These are phyloP conservation scores for Vimba vimba DNA, from an alignment of 2,113 vertebrate genomes.

Conservation along the genomic window DNA sequence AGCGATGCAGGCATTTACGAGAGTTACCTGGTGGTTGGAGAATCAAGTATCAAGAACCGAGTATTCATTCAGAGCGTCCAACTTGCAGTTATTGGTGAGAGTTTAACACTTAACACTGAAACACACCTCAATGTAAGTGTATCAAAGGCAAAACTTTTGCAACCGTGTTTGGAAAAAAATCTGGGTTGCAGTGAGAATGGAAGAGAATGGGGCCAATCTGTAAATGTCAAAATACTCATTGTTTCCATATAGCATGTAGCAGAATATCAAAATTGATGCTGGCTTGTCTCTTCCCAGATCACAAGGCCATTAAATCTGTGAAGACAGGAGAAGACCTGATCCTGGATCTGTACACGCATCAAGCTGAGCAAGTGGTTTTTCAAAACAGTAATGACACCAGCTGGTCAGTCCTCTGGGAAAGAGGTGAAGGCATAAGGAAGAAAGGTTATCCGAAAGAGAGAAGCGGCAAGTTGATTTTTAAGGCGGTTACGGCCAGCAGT, in stretches of 20 bases:
- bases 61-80: constrained; percentile 68
- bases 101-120: no score
- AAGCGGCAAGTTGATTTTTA: constrained; percentile 53
- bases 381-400: constrained; percentile 38
- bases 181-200: no score
- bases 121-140: neutral
- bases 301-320: constrained; percentile 43
- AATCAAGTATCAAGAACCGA: neutral
- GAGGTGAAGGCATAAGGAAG: neutral
- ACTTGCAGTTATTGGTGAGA: constrained; percentile 67
- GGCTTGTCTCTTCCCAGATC: constrained; percentile 56
- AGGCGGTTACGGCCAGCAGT: constrained; percentile 23
- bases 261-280: no score
- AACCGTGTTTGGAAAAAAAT: neutral
- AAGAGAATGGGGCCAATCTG: no score
- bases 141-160: neutral
- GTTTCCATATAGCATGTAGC: no score
- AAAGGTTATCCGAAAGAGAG: constrained; percentile 18
- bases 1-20: constrained; percentile 68
- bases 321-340: constrained; percentile 59
- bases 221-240: no score
- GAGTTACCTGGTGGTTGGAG: constrained; percentile 68
- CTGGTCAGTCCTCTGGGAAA: constrained; percentile 66
- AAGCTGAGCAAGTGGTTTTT: constrained; percentile 64
- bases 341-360: constrained; percentile 65